These are phyloP conservation scores for Petrolisthes cinctipes DNA, from an alignment of 2,888 invertebrate genomes.

Conservation along the genomic window DNA sequence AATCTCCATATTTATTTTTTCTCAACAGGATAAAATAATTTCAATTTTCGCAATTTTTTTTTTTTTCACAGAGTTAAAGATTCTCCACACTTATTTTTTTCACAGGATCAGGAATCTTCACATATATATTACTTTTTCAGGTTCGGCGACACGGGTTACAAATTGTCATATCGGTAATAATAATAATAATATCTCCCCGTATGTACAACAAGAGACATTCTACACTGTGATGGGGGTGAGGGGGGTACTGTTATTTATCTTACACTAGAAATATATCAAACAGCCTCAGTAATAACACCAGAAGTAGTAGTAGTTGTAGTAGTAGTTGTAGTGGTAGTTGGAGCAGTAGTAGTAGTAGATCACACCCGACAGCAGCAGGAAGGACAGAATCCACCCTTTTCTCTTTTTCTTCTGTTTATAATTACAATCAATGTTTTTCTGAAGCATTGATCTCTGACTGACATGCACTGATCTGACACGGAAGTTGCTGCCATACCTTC, in stretches of 20 bases:
- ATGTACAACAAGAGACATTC: slow-evolving; percentile 10
- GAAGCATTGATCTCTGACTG: not conserved
- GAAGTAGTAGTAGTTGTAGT: not conserved
- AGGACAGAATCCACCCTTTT: not conserved
- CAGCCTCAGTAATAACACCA: slow-evolving; percentile 46
- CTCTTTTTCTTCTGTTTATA: not conserved
- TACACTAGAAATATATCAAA: slow-evolving; percentile 52
- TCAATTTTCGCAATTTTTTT: too few species aligned
- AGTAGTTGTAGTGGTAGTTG: too few species aligned
- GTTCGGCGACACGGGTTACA: slow-evolving; percentile 40
- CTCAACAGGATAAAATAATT: too few species aligned
- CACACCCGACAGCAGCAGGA: not conserved
- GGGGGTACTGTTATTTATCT: slow-evolving; percentile 11
- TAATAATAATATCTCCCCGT: slow-evolving; percentile 4
- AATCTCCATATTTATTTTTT: slow-evolving; percentile 20
- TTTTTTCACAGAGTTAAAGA: too few species aligned
- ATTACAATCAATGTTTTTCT: not conserved
- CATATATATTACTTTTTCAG: not conserved
- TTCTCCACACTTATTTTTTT: too few species aligned
- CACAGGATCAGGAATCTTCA: not conserved
- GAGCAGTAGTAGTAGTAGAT: not conserved
- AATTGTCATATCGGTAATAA: not conserved
- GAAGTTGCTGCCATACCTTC: too few species aligned
- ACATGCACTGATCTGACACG: too few species aligned
- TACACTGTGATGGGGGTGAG: slow-evolving; percentile 6